Percentiles rank a stretch among this genome's conserved stretches.
Evolutionary conservation across 2,888 invertebrate genomes (phyloP).

Genomic region (Hirtodrosophila trivittata): DNA sequence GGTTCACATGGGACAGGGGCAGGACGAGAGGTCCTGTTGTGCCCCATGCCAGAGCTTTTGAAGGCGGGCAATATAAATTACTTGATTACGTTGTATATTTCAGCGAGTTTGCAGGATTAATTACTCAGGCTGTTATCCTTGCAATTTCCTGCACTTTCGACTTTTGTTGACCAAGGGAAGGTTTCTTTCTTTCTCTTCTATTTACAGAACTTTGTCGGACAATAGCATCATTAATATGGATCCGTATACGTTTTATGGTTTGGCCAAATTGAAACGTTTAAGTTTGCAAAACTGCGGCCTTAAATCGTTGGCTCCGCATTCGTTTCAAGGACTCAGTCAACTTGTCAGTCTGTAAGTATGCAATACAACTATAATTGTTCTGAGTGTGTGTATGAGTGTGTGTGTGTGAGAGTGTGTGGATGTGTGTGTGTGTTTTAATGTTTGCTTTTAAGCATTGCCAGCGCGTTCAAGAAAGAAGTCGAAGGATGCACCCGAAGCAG

Average conservation of each 20-base stretch:
- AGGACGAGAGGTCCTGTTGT: constrained; percentile 17
- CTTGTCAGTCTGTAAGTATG: constrained; percentile 84
- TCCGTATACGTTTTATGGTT: constrained; percentile 86
- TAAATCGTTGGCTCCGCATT: constrained; percentile 82
- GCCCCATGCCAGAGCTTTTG: constrained; percentile 9
- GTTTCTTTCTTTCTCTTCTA: constrained; percentile 32
- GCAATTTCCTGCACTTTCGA: constrained; percentile 72
- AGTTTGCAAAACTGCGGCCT: constrained; percentile 84
- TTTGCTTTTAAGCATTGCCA: constrained; percentile 66
- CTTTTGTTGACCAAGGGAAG: constrained; percentile 70
- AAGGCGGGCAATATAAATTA: constrained; percentile 60
- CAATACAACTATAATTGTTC: constrained; percentile 38
- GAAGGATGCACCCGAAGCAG: constrained; percentile 37
- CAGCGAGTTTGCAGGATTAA: constrained; percentile 67
- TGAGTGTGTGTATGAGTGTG: constrained; percentile 22
- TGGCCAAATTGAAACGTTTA: constrained; percentile 83
- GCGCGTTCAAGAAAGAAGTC: constrained; percentile 13
- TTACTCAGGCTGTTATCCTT: constrained; percentile 68
- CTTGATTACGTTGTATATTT: constrained; percentile 69
- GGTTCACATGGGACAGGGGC: constrained; percentile 43
- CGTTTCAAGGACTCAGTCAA: constrained; percentile 82
- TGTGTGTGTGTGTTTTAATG: constrained; percentile 50
- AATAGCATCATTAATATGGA: constrained; percentile 89
- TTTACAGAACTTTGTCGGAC: constrained; percentile 87
- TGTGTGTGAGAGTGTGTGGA: constrained; percentile 21